Percentiles rank a stretch among this genome's conserved stretches.
Evolutionary conservation across 2,797 vertebrate genomes (phyloP).

Genomic region (Epinephelus awoara): DNA sequence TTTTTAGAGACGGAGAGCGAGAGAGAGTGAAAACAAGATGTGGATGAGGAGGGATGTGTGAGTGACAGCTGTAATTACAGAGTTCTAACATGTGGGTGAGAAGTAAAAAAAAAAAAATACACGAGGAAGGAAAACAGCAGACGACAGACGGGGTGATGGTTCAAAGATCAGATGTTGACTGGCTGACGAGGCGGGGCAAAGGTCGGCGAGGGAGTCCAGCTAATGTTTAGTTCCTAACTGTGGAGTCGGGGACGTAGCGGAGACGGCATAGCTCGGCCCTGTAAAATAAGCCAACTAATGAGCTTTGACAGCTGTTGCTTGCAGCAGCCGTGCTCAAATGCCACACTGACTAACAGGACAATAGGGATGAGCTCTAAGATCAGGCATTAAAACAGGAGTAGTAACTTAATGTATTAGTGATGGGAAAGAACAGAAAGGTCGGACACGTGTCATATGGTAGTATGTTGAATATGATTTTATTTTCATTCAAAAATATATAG

Average conservation of each 20-base stretch:
- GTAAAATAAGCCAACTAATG: constrained; percentile 65
- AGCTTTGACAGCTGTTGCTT: constrained; percentile 79
- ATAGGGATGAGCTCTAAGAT: constrained; percentile 55
- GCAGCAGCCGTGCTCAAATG: constrained; percentile 60
- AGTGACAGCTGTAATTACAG: constrained; percentile 80
- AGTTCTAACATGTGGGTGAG: constrained; percentile 55
- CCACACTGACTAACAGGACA: constrained; percentile 69
- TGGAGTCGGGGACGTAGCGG: constrained; percentile 21
- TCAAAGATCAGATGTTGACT: constrained; percentile 74
- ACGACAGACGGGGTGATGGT: constrained; percentile 71
- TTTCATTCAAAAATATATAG: constrained; percentile 1
- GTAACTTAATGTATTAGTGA: constrained; percentile 41
- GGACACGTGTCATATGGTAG: too few relatives aligned
- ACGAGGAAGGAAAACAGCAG: constrained; percentile 65
- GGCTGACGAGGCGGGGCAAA: constrained; percentile 66
- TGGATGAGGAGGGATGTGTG: constrained; percentile 52
- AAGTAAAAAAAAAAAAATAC: constrained; percentile 32
- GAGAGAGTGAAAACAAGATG: constrained; percentile 57
- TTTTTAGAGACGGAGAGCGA: constrained; percentile 41
- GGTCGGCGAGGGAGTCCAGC: constrained; percentile 57
- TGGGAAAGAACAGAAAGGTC: too few relatives aligned
- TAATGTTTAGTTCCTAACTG: constrained; percentile 57
- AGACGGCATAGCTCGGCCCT: constrained; percentile 37
- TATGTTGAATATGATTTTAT: neutral
- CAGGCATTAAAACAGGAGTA: constrained; percentile 27